Conservation (phyloP, 2,113 vertebrate species). For the Caloenas nicobarica region DNA sequence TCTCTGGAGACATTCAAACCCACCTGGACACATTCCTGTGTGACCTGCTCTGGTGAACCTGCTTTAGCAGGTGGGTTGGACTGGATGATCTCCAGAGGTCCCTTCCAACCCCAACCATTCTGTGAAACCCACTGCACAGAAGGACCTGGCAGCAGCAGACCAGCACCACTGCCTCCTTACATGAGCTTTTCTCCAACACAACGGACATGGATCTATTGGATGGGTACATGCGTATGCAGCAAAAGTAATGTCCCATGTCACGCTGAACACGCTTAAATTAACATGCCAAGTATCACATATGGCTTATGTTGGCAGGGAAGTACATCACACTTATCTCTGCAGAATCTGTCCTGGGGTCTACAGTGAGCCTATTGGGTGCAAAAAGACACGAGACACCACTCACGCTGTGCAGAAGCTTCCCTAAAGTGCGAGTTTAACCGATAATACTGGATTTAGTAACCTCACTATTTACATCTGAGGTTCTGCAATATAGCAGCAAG, state of each 20-base stretch:
- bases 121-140: not conserved
- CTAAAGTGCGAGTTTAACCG: not conserved
- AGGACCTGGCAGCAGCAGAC: not conserved
- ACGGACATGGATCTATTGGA: not conserved
- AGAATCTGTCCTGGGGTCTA: not conserved
- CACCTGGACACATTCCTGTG: too few species aligned
- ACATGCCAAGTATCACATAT: not conserved
- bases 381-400: not conserved
- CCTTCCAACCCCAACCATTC: too few species aligned
- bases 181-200: not conserved
- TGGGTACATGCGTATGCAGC: not conserved
- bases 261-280: not conserved
- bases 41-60: too few species aligned
- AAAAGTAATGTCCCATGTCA: not conserved
- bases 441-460: not conserved
- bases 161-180: not conserved
- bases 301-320: not conserved
- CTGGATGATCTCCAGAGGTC: too few species aligned
- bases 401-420: not conserved
- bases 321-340: not conserved
- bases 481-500: not conserved
- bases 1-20: too few species aligned
- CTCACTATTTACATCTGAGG: not conserved
- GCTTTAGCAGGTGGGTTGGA: too few species aligned
- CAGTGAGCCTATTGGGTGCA: rapidly evolving